Conservation (phyloP, 2,113 vertebrate species). For the Pangasianodon hypophthalmus region DNA sequence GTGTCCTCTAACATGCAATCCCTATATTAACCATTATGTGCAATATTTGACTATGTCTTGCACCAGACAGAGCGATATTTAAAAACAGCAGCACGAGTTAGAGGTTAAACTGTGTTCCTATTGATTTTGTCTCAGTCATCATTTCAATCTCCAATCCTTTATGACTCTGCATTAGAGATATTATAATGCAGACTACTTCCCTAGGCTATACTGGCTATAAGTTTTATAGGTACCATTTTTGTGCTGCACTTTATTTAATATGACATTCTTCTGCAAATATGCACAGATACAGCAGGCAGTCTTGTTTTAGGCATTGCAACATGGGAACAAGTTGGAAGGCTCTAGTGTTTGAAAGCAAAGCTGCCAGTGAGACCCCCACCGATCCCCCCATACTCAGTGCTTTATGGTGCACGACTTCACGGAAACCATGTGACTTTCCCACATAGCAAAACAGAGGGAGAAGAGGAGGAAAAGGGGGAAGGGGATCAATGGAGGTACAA, state of each 20-base stretch:
- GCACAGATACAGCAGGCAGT: slow-evolving; percentile 24
- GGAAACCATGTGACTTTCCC: slow-evolving; percentile 81
- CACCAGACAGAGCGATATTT: not conserved
- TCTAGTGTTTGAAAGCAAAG: slow-evolving; percentile 48
- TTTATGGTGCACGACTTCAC: slow-evolving; percentile 79
- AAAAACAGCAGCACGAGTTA: not conserved
- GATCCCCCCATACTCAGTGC: slow-evolving; percentile 70
- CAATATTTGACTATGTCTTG: not conserved
- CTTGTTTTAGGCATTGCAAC: slow-evolving; percentile 15
- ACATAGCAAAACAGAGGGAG: slow-evolving; percentile 59
- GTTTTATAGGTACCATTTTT: not conserved
- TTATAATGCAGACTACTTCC: not conserved
- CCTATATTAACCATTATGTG: not conserved
- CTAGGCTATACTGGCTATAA: not conserved
- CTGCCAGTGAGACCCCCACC: slow-evolving; percentile 51
- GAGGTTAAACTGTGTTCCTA: slow-evolving; percentile 5
- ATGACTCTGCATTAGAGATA: not conserved
- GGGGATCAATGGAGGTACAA: slow-evolving; percentile 46
- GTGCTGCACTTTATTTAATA: not conserved
- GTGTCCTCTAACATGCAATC: not conserved
- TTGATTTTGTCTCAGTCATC: slow-evolving; percentile 8
- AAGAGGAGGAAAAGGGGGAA: slow-evolving; percentile 47
- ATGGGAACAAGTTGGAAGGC: slow-evolving; percentile 62
- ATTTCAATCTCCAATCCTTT: slow-evolving; percentile 6
- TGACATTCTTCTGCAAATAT: slow-evolving; percentile 22